Conservation (phyloP, 2,888 invertebrate genomes). For the Spilosoma lubricipeda region DNA sequence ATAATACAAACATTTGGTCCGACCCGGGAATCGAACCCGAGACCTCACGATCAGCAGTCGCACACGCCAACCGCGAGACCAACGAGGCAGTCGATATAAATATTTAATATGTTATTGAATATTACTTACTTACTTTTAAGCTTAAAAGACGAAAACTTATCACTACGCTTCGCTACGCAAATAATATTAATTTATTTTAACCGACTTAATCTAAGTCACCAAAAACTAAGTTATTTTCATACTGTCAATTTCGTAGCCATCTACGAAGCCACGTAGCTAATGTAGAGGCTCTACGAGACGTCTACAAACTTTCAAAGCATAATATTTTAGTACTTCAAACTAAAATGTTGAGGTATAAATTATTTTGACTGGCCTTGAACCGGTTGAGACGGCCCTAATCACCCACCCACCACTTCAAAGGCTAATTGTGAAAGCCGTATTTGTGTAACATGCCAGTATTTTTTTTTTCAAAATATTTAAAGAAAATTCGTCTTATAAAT, state of each 20-base stretch:
- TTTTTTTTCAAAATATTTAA: slow-evolving; percentile 6
- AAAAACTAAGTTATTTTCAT: not conserved
- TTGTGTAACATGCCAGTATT: not conserved
- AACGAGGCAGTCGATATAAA: too few relatives aligned
- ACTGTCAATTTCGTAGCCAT: not conserved
- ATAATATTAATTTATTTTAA: not conserved
- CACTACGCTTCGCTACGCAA: too few relatives aligned
- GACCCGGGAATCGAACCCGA: too few relatives aligned
- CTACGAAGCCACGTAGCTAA: not conserved
- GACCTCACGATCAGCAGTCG: too few relatives aligned
- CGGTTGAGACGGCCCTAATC: slow-evolving; percentile 29
- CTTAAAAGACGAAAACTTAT: too few relatives aligned
- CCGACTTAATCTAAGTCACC: not conserved
- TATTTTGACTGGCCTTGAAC: slow-evolving; percentile 31
- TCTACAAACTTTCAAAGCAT: not conserved
- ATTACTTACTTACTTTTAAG: too few relatives aligned
- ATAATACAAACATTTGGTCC: too few relatives aligned
- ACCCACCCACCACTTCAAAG: slow-evolving; percentile 13
- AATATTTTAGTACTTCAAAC: not conserved
- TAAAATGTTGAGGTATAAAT: slow-evolving; percentile 17
- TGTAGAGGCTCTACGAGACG: slow-evolving; percentile 1
- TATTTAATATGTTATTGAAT: too few relatives aligned
- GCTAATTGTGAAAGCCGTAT: slow-evolving; percentile 27
- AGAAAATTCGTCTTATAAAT: not conserved
- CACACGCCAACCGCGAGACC: too few relatives aligned